Base-by-base conservation (phyloP, 2,113 vertebrate genomes). In the Podarcis muralis region DNA sequence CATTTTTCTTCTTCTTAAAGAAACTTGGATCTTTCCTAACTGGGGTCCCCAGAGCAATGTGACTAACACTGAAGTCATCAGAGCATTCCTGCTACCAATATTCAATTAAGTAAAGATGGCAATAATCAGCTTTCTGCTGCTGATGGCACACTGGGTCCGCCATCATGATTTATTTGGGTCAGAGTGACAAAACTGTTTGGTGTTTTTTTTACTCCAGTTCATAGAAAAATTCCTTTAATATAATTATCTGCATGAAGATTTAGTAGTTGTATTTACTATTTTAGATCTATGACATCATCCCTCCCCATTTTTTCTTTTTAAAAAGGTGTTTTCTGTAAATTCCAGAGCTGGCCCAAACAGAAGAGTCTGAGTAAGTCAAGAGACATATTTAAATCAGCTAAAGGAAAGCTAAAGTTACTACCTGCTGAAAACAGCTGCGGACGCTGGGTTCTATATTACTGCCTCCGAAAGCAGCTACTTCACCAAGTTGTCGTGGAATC, bases 401-500 rank as follows among this genome's bases (percentile, higher is more conserved):
- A 27, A 90, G 65, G 13, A 59, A 30, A 65, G 4, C 35, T 59
- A 7, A 18, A 23, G 0, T 0, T 32, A 66, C 93, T 96, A 99
- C 98, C 91, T 99, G 98, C 3, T 99, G 98, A 95, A 99, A 99
- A 96, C 99, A 99, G 96, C 99, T 99, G 83, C 99, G 98, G 82
- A 99, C 98, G 0, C 99, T 99, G 85, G 99, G 99, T 69, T 99
- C 99, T 37, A 99, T 99, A 95, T 99, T 99, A 95, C 99, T 99
- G 66, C 99, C 99, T 40, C 99, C 99, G 0, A 99, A 99, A 13
- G 99, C 98, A 0, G 99, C 99, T 83, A 99, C 98, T 94, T 99
- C 99, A 0, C 99, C 99, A 15, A 99, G 97, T 94, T 99, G 99
- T 69, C 98, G 97, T 0, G 99, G 99, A 92, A 99, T 98, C 96